phyloP scores from a whole-genome alignment of 2,888 invertebrate genomes.

The Cordylochernes scorpioides region DNA sequence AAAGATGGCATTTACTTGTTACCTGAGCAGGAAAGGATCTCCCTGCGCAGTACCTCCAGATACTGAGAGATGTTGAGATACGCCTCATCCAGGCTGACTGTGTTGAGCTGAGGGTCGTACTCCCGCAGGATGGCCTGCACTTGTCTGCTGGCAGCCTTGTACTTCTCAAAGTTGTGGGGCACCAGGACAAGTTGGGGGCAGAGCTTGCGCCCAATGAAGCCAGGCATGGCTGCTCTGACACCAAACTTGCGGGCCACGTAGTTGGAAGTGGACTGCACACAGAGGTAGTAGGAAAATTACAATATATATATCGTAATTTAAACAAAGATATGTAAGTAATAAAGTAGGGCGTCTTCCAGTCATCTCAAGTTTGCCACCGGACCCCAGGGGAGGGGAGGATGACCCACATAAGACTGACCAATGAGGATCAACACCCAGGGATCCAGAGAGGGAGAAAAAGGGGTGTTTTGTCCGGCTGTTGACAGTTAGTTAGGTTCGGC shows the following conservation, averaged over 20 bases:
- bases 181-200: constrained; percentile 31
- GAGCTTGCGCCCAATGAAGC: constrained; percentile 31
- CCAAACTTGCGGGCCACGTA: constrained; percentile 31
- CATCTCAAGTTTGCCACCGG: too few relatives aligned
- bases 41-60: too few relatives aligned
- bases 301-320: too few relatives aligned
- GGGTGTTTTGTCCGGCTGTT: too few relatives aligned
- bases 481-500: too few relatives aligned
- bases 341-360: too few relatives aligned
- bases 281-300: constrained; percentile 9
- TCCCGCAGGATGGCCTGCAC: constrained; percentile 21
- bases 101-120: constrained; percentile 28
- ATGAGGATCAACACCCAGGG: too few relatives aligned
- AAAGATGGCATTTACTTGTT: too few relatives aligned
- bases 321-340: not conserved
- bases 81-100: constrained; percentile 31
- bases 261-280: constrained; percentile 33
- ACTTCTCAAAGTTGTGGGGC: constrained; percentile 22
- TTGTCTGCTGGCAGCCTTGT: constrained; percentile 15
- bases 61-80: constrained; percentile 30
- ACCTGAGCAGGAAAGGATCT: too few relatives aligned
- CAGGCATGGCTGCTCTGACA: constrained; percentile 34
- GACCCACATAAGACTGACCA: too few relatives aligned
- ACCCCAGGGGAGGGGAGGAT: too few relatives aligned
- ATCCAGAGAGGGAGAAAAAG: too few relatives aligned